Evolutionary conservation across 2,888 invertebrate genomes (phyloP).

Genomic region (Drosophila mimica): DNA sequence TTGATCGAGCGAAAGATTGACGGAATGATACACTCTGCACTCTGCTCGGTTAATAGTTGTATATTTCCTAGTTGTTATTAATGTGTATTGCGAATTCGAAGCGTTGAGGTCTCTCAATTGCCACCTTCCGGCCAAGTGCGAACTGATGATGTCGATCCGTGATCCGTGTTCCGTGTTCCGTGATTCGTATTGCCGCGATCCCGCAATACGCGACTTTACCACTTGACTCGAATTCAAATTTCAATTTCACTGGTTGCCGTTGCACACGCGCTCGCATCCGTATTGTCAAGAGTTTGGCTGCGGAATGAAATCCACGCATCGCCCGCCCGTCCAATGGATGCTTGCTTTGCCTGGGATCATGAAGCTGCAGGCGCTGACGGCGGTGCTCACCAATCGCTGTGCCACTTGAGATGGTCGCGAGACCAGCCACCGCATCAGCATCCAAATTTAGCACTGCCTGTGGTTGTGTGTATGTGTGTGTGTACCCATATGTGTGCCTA

Average conservation of each 20-base stretch:
- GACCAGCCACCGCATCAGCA: constrained; percentile 38
- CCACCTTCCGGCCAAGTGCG: constrained; percentile 74
- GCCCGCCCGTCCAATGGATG: constrained; percentile 49
- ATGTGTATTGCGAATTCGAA: constrained; percentile 53
- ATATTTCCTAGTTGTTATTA: constrained; percentile 21
- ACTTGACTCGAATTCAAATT: constrained; percentile 32
- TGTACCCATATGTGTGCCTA: neutral
- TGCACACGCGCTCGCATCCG: constrained; percentile 65
- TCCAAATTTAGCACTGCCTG: constrained; percentile 47
- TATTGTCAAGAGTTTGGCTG: constrained; percentile 67
- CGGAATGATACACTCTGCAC: constrained; percentile 46
- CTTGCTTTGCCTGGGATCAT: constrained; percentile 15
- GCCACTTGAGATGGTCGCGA: constrained; percentile 50
- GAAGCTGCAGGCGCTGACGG: constrained; percentile 20
- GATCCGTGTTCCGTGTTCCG: constrained; percentile 17
- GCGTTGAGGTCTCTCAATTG: constrained; percentile 81
- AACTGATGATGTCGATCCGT: constrained; percentile 57
- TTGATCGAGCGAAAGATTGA: constrained; percentile 67
- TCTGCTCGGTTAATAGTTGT: constrained; percentile 59
- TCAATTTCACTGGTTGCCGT: constrained; percentile 17
- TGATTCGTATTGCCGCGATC: constrained; percentile 17
- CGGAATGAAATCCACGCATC: constrained; percentile 74
- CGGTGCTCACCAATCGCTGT: constrained; percentile 50
- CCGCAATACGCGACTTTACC: constrained; percentile 20
- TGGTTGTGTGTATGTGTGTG: constrained; percentile 1